Evolutionary conservation across 2,113 vertebrate species (phyloP).

Genomic region (Tonatia bakeri): DNA sequence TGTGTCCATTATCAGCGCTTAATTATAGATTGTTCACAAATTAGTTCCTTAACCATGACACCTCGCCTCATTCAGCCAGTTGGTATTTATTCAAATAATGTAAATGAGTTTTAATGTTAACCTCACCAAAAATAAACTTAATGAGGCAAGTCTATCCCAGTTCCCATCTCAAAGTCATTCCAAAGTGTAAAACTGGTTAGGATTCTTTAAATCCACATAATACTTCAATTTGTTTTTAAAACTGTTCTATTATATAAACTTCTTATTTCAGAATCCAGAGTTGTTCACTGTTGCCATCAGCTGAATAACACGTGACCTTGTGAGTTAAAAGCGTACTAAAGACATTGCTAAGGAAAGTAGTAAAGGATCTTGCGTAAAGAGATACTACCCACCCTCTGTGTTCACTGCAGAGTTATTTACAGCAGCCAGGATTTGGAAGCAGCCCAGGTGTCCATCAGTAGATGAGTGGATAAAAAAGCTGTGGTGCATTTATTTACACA

Average conservation of each 20-base stretch:
- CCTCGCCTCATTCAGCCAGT: background rate
- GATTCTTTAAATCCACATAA: background rate
- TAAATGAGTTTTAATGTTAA: conserved; percentile 22
- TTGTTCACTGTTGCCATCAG: background rate
- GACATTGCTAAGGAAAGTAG: background rate
- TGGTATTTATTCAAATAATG: conserved; percentile 1
- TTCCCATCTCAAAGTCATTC: background rate
- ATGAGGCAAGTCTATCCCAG: background rate
- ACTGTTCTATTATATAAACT: background rate
- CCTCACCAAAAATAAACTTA: conserved; percentile 17
- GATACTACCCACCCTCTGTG: too few relatives aligned
- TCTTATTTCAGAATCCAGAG: background rate
- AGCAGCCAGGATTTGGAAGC: too few relatives aligned
- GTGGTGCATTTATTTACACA: too few relatives aligned
- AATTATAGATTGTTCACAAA: background rate
- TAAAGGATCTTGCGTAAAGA: background rate
- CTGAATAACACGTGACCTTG: background rate
- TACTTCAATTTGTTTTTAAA: background rate
- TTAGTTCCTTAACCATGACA: background rate
- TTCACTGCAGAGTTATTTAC: too few relatives aligned
- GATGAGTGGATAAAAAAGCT: too few relatives aligned
- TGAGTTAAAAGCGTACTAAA: background rate
- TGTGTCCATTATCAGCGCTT: background rate
- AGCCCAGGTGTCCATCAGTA: too few relatives aligned
- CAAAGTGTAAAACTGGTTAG: background rate